phyloP scores from a whole-genome alignment of 2,888 invertebrate genomes.

The Zootermopsis nevadensis region DNA sequence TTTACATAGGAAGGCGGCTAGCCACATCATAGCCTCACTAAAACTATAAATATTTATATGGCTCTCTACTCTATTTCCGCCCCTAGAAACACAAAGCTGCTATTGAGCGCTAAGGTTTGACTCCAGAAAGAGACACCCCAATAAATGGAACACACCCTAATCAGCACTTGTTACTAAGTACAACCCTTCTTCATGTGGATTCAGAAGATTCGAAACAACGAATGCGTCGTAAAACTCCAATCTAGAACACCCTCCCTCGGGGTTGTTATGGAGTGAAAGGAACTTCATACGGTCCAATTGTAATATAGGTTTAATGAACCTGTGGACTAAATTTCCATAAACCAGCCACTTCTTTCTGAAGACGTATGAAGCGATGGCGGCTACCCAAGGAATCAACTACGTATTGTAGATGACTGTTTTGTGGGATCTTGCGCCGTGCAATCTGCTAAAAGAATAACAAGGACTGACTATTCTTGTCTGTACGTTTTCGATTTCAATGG shows the following conservation, averaged over 20 bases:
- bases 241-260: background rate
- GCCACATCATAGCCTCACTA: slow-evolving; percentile 3
- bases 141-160: slow-evolving; percentile 27
- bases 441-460: no score
- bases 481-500: no score
- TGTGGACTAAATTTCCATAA: no score
- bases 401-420: no score
- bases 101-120: slow-evolving; percentile 2
- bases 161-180: slow-evolving; percentile 22
- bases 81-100: slow-evolving; percentile 25
- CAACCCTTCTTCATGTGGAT: slow-evolving; percentile 9
- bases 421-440: no score
- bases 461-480: no score
- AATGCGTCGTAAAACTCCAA: background rate
- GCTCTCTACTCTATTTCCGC: slow-evolving; percentile 23
- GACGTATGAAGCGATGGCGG: no score
- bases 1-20: background rate
- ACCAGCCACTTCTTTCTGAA: no score
- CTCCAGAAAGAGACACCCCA: slow-evolving; percentile 23
- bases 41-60: slow-evolving; percentile 38
- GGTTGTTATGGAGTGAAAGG: background rate
- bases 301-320: background rate
- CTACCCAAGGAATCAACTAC: no score
- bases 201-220: background rate
- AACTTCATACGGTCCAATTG: background rate